Base-by-base conservation (phyloP, 2,113 vertebrate species). In the Rhinichthys klamathensis region DNA sequence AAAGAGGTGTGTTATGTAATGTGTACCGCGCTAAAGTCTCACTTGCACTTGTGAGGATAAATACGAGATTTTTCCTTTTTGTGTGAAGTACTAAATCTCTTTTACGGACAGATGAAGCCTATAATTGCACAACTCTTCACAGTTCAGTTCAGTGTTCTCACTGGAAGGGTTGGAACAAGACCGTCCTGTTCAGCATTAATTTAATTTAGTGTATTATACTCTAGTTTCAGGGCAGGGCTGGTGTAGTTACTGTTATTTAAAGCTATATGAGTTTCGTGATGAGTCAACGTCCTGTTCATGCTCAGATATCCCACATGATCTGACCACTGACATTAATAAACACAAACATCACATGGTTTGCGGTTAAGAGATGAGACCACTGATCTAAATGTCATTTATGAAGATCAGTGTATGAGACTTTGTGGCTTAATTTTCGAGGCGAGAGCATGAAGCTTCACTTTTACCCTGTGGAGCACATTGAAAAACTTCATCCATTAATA, bases 201-300 rank as follows among this genome's bases (percentile, higher is more conserved):
- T 46, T 18, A 0, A 65, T 65, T 18, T 65, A 21, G 12, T 46
- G 38, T 44, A 13, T 61, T 8, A 63, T 65, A 11, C 77, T 25
- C n/a, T 38, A 80, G 77, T 80, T 80, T 80, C 58, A 46, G 60
- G 78, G 78, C 38, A 80, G 58, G 78, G 78, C 38, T 65, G 38
- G 23, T 63, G 78, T 18, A 4, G 6, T 79, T 44, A 80, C 13
- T 46, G 38, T 61, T 44, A 77, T 56, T 54, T 27, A 79, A 41
- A 56, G 35, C 15, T 30, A 10, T 44, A 63, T 80, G 61, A 23
- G 32, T 32, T 69, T 56, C 15, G 6, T 16, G 1, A 49, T 78
- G 61, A 79, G 46, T 79, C 83, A 79, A 27, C 63, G 30, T 78
- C 83, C 63, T 51, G 44, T 85, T 51, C 6, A 15, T 4, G 18